Conservation (phyloP, 2,888 invertebrate species). For the Entomobrya multifasciata region DNA sequence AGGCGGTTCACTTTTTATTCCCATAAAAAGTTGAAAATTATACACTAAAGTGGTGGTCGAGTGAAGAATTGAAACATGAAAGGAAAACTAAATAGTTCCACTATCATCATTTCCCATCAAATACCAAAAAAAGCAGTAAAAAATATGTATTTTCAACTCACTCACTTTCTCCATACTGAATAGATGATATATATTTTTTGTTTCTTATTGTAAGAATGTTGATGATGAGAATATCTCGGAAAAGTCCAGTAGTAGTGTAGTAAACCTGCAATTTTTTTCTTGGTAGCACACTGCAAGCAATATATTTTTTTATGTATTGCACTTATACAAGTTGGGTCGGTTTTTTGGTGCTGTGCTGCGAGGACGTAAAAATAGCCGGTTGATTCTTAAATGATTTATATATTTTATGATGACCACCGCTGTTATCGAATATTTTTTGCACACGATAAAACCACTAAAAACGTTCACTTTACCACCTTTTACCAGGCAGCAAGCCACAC, state of each 20-base stretch:
- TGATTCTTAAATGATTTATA: slow-evolving; percentile 1
- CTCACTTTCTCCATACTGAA: slow-evolving; percentile 67
- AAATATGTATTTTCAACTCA: slow-evolving; percentile 12
- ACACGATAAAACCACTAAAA: neutral
- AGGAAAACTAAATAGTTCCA: neutral
- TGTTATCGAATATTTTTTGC: neutral
- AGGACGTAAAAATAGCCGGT: neutral
- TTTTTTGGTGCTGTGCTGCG: neutral
- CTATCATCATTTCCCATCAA: neutral
- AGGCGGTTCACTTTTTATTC: neutral
- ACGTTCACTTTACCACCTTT: slow-evolving; percentile 7
- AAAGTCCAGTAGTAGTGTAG: neutral
- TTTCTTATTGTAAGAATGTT: neutral
- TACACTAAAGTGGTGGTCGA: neutral
- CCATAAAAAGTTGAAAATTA: neutral
- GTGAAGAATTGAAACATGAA: neutral
- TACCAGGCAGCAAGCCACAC: neutral
- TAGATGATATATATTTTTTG: slow-evolving; percentile 26
- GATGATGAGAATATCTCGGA: too few relatives aligned
- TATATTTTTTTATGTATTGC: neutral
- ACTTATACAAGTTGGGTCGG: neutral
- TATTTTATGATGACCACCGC: neutral
- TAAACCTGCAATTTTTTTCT: too few relatives aligned
- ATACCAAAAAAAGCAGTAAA: neutral
- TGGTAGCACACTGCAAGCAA: neutral